phyloP scores from a whole-genome alignment of 64 coral and sea anemone genomes.

The Astreopora myriophthalma region DNA sequence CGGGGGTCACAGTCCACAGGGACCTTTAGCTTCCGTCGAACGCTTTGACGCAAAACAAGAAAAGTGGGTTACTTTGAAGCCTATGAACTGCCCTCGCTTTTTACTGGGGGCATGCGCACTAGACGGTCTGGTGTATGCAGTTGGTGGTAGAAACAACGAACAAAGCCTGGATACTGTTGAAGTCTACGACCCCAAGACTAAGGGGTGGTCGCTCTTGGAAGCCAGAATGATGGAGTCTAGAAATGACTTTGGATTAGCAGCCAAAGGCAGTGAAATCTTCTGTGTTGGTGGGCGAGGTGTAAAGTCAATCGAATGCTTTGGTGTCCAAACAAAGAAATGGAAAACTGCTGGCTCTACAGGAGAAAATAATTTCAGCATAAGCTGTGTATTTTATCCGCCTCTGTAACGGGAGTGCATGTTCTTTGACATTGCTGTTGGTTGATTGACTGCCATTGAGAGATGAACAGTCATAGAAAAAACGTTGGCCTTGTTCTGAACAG shows the following conservation, averaged over 20 bases:
- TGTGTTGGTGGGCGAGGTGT: slow-evolving; percentile 64
- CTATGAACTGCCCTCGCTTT: slow-evolving; percentile 70
- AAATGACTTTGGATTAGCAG: slow-evolving; percentile 66
- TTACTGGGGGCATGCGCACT: slow-evolving; percentile 45
- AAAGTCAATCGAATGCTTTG: slow-evolving; percentile 32
- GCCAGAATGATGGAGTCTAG: slow-evolving; percentile 18
- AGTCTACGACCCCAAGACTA: slow-evolving; percentile 43
- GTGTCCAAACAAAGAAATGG: slow-evolving; percentile 17
- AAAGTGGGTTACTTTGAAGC: slow-evolving; percentile 72
- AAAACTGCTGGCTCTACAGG: slow-evolving; percentile 46
- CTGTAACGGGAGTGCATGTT: neutral
- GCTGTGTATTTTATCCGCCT: slow-evolving; percentile 47
- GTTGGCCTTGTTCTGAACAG: too few species aligned
- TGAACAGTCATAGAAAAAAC: too few species aligned
- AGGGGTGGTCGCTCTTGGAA: slow-evolving; percentile 8
- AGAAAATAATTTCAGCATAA: slow-evolving; percentile 55
- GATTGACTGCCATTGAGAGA: neutral
- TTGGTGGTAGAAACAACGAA: slow-evolving; percentile 85
- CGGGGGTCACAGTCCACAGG: slow-evolving; percentile 73
- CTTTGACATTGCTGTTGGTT: neutral
- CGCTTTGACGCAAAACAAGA: slow-evolving; percentile 72
- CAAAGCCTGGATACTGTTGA: slow-evolving; percentile 71
- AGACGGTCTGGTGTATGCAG: slow-evolving; percentile 51
- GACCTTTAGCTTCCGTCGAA: slow-evolving; percentile 72
- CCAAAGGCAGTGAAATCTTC: slow-evolving; percentile 9